Evolutionary conservation across 2,888 invertebrate species (phyloP), one percentile per base, ranked within the genome.

Genomic region (Nomada fucata): DNA sequence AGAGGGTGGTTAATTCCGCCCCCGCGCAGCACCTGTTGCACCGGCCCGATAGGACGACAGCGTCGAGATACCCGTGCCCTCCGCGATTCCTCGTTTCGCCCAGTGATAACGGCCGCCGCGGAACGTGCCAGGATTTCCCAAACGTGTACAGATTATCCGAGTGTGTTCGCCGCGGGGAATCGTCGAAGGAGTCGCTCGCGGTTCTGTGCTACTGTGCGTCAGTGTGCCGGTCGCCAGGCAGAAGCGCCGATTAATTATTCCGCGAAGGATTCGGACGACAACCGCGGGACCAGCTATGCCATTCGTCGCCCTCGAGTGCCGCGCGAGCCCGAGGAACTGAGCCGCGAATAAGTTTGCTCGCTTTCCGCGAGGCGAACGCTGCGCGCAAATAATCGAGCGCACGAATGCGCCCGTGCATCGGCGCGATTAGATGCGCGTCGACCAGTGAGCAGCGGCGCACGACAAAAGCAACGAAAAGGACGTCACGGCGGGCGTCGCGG

Each of bases 401-500:
- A 81, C 82, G 87, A 64, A 83, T 83, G 87, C 77, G 53, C 81
- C 64, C 65, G 70, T 63, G 83, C 73, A 71, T 77, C 74, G 75
- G 53, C 82, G 78, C 68, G 76, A 68, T 55, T 72, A 76, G 57
- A 52, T n/a, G 72, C 77, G 64, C 69, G 73, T 59, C 68, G 68
- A 44, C 44, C 29, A 69, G 73, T 36, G 71, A 65, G 63, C 67
- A 67, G 65, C 74, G 69, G 26, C 64, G 60, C 55, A 29, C 53
- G 11, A 18, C 53, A 20, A 36, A 20, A 2, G 63, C 29, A 23
- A 18, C 5, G 44, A 13, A 76, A 44, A 89, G 91, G 91, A 91
- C 92, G 93, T 92, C 92, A 93, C 93, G 93, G 93, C 93, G 93
- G 92, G 91, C 91, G 93, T 93, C 90, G 93, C 89, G 92, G 91